Evolutionary conservation across 2,797 vertebrate genomes (phyloP).

Genomic region (Rallus crepitans): DNA sequence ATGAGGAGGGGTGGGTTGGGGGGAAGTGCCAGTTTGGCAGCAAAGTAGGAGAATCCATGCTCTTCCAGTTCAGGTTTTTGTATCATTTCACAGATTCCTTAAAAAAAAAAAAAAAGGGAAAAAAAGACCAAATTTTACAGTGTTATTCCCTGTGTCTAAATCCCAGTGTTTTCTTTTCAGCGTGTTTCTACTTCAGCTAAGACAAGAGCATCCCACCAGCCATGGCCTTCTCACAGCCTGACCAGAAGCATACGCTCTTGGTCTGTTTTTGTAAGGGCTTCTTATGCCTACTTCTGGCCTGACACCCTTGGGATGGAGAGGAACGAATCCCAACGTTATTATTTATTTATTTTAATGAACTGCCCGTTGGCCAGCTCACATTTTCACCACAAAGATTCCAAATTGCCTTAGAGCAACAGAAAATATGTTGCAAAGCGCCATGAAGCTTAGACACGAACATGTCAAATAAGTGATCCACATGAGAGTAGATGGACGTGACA

Average conservation of each 20-base stretch:
- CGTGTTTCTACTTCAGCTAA: background rate
- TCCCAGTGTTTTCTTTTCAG: background rate
- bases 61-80: background rate
- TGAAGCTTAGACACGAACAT: background rate
- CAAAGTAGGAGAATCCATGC: background rate
- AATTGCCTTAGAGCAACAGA: slow-evolving; percentile 17
- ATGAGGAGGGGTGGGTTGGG: too few relatives aligned
- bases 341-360: slow-evolving; percentile 40
- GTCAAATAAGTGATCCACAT: slow-evolving; percentile 38
- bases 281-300: background rate
- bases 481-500: slow-evolving; percentile 44
- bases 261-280: slow-evolving; percentile 13
- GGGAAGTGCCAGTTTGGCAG: background rate
- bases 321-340: background rate
- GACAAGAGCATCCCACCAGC: background rate
- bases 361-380: background rate
- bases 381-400: background rate
- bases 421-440: background rate
- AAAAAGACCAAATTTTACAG: accelerated
- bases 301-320: background rate
- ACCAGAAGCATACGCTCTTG: slow-evolving; percentile 23
- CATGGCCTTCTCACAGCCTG: background rate
- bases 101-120: background rate
- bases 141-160: background rate
- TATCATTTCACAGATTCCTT: background rate